Base-by-base conservation (phyloP, 1,140 invertebrate species). In the Muscidifurax raptorellus region DNA sequence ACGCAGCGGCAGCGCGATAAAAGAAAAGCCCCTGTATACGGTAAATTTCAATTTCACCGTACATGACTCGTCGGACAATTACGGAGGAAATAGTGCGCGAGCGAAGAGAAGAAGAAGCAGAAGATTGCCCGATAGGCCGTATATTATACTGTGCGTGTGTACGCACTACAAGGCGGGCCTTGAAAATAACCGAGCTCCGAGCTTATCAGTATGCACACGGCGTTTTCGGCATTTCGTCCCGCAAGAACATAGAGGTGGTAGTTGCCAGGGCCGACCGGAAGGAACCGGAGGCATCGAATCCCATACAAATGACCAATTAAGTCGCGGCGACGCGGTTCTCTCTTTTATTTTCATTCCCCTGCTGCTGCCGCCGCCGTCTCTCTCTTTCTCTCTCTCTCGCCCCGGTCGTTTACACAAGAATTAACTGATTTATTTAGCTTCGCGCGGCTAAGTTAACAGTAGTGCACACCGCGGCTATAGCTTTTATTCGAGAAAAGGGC, bases 251-350 rank as follows among this genome's bases (percentile, higher is more conserved):
- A 75, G 71, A 82, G 83, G 82, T 80, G 69, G 69, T 64, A 66
- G 52, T 78, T n/a, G 77, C 27, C 28, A n/a, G 76, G 67, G 66
- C 80, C 82, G 40, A 79, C 77, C 87, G 87, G 87, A 88, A 89
- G 87, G 82, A 87, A 87, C 86, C 81, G 25, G 66, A 82, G 66
- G 79, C 84, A 77, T 85, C 84, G 83, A 84, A 87, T 80, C 86
- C 83, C 87, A 86, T 89, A 89, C 87, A 87, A 89, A 88, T 86
- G 88, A 83, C 64, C 78, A 86, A 83, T 85, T 85, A 81, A 82
- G 28, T 47, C 9, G 30, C 25, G 18, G n/a, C 32, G 22, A 12
- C 80, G 18, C 28, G 13, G 25, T 47, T 25, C 25, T 82, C 13
- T 59, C 44, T 13, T 72, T 72, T 81, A 52, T 77, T 74, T 79